Conservation (phyloP, 2,797 vertebrate genomes). For the Synanceia verrucosa region DNA sequence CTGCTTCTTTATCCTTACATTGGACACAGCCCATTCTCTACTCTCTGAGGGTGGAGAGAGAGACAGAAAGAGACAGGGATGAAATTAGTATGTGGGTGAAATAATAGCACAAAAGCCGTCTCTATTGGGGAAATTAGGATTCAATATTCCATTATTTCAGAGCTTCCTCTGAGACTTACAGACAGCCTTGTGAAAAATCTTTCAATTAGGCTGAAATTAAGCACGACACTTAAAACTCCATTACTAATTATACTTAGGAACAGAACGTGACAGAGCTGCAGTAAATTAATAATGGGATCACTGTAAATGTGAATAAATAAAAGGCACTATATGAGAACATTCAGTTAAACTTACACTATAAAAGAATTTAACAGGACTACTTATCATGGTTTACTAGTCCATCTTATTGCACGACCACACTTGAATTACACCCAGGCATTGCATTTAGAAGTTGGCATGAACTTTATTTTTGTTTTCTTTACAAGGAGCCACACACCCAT, state of each 20-base stretch:
- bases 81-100: conserved; percentile 54
- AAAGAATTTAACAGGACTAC: conserved; percentile 16
- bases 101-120: conserved; percentile 52
- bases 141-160: conserved; percentile 73
- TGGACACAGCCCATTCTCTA: conserved; percentile 99
- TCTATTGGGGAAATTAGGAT: conserved; percentile 67
- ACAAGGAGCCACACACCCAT: conserved; percentile 44
- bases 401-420: conserved; percentile 22
- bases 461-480: conserved; percentile 62
- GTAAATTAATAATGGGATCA: background rate
- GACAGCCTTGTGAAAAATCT: conserved; percentile 49
- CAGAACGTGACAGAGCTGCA: conserved; percentile 26
- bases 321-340: conserved; percentile 23
- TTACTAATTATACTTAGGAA: conserved; percentile 52
- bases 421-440: conserved; percentile 36
- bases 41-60: conserved; percentile 82
- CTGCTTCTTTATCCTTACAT: conserved; percentile 99
- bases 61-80: conserved; percentile 12
- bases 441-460: conserved; percentile 57
- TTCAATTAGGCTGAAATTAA: conserved; percentile 73
- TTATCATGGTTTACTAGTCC: conserved; percentile 42
- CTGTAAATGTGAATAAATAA: background rate
- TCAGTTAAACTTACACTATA: conserved; percentile 3
- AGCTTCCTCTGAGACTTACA: conserved; percentile 64
- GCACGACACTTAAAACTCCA: conserved; percentile 47